Percentiles rank a stretch among this genome's conserved stretches.
phyloP scores from a whole-genome alignment of 2,113 vertebrate species.

The Rhabdomys dilectus region DNA sequence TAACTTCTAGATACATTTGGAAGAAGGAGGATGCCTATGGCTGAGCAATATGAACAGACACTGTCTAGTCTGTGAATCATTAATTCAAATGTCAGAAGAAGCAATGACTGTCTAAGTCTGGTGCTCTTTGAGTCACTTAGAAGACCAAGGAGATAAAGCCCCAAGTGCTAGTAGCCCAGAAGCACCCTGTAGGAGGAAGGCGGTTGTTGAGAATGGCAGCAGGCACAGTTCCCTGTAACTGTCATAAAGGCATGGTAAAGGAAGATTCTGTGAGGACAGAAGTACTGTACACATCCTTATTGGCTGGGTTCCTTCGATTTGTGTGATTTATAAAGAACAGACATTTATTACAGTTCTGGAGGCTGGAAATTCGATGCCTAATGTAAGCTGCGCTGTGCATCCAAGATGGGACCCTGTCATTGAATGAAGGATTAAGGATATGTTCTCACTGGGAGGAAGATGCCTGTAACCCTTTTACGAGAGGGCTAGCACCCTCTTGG shows the following conservation, averaged over 20 bases:
- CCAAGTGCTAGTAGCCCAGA: not conserved
- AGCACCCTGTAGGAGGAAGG: not conserved
- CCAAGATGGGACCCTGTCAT: not conserved
- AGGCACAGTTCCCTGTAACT: not conserved
- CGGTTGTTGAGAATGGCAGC: not conserved
- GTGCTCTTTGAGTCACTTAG: not conserved
- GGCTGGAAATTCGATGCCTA: too few relatives aligned
- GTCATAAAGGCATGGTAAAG: not conserved
- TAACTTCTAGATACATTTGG: not conserved
- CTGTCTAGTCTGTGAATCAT: not conserved
- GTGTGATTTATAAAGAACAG: not conserved
- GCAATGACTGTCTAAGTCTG: not conserved
- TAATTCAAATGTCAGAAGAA: not conserved
- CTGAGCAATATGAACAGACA: too few relatives aligned
- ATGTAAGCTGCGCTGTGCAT: not conserved
- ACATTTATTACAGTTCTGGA: not conserved
- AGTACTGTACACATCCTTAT: not conserved
- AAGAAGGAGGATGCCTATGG: accelerated
- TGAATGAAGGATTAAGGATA: too few relatives aligned
- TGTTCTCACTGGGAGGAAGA: not conserved
- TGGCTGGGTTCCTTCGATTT: not conserved
- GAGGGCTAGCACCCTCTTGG: not conserved
- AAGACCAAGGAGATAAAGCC: not conserved
- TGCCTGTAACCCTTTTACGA: not conserved
- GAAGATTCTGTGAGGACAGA: not conserved